Base-by-base conservation (phyloP, 2,113 vertebrate genomes). In the Podilymbus podiceps region DNA sequence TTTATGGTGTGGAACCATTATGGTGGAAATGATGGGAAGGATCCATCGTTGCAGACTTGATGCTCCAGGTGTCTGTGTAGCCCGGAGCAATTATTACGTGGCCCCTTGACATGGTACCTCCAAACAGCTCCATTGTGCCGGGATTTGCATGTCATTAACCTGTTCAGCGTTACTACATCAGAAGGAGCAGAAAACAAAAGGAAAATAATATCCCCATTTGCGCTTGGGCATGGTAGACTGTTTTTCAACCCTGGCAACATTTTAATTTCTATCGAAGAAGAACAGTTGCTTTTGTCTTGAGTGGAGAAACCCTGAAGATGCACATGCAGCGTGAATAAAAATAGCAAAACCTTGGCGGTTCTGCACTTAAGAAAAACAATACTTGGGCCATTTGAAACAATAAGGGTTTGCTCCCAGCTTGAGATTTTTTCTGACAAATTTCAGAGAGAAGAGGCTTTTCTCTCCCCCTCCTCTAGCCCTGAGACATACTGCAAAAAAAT, bases 71-170 rank as follows among this genome's bases (percentile, higher is more conserved):
- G 84, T 66, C 53, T 69, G 55, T 27, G 35, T 67, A 80, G 81
- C 85, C 74, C 2, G 13, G 77, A 95, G 85, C 59, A 83, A 80
- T 94, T 88, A 93, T 55, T 83, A 73, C 15, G 42, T n/a, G 50
- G 69, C 46, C 83, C 47, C 84, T 91, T 94, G 81, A 88, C 85
- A 44, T 88, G 81, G 78, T 71, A 94, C 63, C 75, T 89, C 78
- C 87, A 92, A 88, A 88, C 42, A 94, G 63, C 62, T 91, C 75
- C 71, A 69, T 71, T 87, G 81, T 92, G 87, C 81, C 81, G 79
- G 87, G 94, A 88, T 95, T 95, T 95, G 81, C 89, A 88, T 91
- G 27, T 85, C 91, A 80, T 94, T 95, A 97, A 96, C 78, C 89
- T 95, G 67, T 55, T 77, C 46, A n/a, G 47, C 6, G 3, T 85